Evolutionary conservation across 1,140 invertebrate species (phyloP).

Genomic region (Euura lappo): DNA sequence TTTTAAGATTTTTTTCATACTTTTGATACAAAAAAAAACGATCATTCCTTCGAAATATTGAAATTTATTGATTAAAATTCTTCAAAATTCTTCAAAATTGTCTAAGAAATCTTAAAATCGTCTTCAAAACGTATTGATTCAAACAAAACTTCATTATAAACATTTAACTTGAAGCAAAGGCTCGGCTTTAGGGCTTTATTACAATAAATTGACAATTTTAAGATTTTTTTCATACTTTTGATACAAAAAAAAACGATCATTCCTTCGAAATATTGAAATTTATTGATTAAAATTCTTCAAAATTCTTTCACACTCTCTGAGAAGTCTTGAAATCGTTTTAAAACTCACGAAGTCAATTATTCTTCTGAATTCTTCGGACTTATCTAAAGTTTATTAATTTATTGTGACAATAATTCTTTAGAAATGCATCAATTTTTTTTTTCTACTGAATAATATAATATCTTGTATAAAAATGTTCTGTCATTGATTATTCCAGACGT

Average conservation of each 20-base stretch:
- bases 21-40: background rate
- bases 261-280: too few species aligned
- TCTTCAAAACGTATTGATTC: background rate
- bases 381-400: too few species aligned
- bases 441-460: too few species aligned
- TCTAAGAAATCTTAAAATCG: background rate
- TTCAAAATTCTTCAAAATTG: background rate
- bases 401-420: too few species aligned
- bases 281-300: background rate
- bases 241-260: background rate
- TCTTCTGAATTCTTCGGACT: background rate
- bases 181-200: background rate
- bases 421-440: too few species aligned
- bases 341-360: background rate
- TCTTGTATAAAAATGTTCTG: background rate
- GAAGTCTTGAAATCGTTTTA: background rate
- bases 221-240: slow-evolving; percentile 12
- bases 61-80: background rate
- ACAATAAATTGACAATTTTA: background rate
- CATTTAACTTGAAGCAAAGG: too few species aligned
- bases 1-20: slow-evolving; percentile 17
- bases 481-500: slow-evolving; percentile 70
- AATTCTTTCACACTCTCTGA: background rate
- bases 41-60: too few species aligned
- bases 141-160: too few species aligned